These are phyloP conservation scores for Calidris pygmaea DNA, from an alignment of 2,113 vertebrate genomes.

Conservation along the genomic window DNA sequence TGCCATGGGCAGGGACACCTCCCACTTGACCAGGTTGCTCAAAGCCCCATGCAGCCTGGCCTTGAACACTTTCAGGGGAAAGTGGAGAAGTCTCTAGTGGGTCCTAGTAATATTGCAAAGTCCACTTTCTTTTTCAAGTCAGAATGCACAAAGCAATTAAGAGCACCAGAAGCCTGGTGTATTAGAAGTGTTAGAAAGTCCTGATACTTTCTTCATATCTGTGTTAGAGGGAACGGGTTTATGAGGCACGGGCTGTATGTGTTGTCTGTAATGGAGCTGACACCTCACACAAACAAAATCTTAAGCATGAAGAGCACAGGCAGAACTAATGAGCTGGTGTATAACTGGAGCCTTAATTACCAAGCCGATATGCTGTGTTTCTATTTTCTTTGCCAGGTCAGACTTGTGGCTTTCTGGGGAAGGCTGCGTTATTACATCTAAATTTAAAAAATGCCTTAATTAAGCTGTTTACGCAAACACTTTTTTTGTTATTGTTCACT, in stretches of 20 bases:
- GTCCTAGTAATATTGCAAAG: not conserved
- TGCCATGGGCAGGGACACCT: too few relatives aligned
- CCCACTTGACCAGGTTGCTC: too few relatives aligned
- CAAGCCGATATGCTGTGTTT: not conserved
- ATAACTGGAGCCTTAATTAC: not conserved
- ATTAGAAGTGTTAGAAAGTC: not conserved
- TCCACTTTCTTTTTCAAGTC: not conserved
- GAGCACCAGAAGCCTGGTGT: not conserved
- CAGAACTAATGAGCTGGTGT: not conserved
- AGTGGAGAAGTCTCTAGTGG: not conserved
- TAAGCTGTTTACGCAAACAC: not conserved
- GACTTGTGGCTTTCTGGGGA: not conserved
- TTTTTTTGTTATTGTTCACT: not conserved
- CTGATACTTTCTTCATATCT: rapidly evolving
- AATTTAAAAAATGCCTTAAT: not conserved
- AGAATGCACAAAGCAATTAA: not conserved
- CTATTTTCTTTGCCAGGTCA: not conserved
- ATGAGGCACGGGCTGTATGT: not conserved
- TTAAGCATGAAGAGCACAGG: not conserved
- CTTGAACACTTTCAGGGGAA: too few relatives aligned
- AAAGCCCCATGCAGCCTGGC: too few relatives aligned
- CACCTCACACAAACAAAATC: not conserved
- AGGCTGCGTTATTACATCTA: not conserved
- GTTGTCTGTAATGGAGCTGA: not conserved
- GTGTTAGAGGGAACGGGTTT: not conserved